phyloP scores from a whole-genome alignment of 2,888 invertebrate genomes.

The Heliconius ethilla region DNA sequence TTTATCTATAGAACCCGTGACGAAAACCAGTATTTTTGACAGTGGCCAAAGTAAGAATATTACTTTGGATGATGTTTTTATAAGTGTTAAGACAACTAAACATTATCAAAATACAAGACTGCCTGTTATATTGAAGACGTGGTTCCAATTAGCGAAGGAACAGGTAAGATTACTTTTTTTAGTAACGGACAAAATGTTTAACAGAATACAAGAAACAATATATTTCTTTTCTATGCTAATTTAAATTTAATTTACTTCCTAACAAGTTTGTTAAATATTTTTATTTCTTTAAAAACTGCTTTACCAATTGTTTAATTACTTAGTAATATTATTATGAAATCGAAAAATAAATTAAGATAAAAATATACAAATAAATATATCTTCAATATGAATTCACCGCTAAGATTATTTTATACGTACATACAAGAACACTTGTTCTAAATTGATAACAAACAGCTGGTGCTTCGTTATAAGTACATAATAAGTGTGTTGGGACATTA shows the following conservation, averaged over 20 bases:
- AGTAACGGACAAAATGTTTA: neutral
- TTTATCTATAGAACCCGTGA: conserved; percentile 78
- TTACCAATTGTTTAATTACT: neutral
- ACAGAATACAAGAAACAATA: neutral
- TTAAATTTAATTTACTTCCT: neutral
- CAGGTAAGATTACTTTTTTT: conserved; percentile 84
- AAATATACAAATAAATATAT: neutral
- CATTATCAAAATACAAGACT: conserved; percentile 92
- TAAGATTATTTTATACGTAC: neutral
- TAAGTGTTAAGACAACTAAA: conserved; percentile 96
- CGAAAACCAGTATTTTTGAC: conserved; percentile 68
- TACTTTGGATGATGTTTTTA: conserved; percentile 92
- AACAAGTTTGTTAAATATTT: neutral
- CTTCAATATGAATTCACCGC: neutral
- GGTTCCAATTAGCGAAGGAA: conserved; percentile 95
- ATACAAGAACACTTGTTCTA: conserved; percentile 13
- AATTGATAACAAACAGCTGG: conserved; percentile 27
- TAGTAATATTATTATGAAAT: neutral
- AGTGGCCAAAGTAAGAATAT: conserved; percentile 81
- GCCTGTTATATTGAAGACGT: conserved; percentile 94
- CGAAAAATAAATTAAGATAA: neutral
- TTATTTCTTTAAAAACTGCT: neutral
- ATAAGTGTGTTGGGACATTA: neutral
- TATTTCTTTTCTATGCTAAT: neutral
- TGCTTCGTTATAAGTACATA: neutral